Evolutionary conservation across 2,113 vertebrate genomes (phyloP), one percentile per base, ranked within the genome.

Genomic region (Vulpes lagopus): DNA sequence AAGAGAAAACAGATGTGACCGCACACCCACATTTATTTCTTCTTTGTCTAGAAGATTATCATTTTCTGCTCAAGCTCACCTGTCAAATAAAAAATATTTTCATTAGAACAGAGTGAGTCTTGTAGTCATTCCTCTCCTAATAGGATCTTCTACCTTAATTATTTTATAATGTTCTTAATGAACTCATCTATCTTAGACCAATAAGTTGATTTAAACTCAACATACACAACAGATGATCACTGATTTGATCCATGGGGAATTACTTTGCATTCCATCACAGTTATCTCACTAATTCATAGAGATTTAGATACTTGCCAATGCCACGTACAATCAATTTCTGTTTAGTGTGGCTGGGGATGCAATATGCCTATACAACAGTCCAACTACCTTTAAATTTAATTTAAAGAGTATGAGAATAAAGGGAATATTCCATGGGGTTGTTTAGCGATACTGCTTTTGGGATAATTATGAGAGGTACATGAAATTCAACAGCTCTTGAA

Each of bases 71-170:
- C 9, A 32, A 96, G 95, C 78, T 98, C 85, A 97, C 81, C 94
- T 98, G 91, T 98, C 96, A 98, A 93, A 91, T 32, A 86, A 32
- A 98, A 96, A 97, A 95, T 73, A 96, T 96, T 98, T 98, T 97
- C 67, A 93, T 97, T 96, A 96, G 96, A 97, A 95, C 9, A 95
- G 51, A 92, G 76, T 91, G 86, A 94, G 27, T 93, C 88, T 96
- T 89, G 15, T 67, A 94, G 67, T 53, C 84, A 96, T 96, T 96
- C 90, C 74, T 97, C 71, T 91, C 59, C 27, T 97, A 95, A 93
- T 95, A 94, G 73, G 32, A 91, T 94, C 76, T 93, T 62, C 62
- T 95, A 96, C 73, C 57, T 97, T 87, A 74, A 89, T 96, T 96
- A 96, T 96, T 97, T 96, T 95, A 35, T 93, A 97, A 96, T 96